phyloP scores from a whole-genome alignment of 2,797 vertebrate species.

The Rallus crepitans region DNA sequence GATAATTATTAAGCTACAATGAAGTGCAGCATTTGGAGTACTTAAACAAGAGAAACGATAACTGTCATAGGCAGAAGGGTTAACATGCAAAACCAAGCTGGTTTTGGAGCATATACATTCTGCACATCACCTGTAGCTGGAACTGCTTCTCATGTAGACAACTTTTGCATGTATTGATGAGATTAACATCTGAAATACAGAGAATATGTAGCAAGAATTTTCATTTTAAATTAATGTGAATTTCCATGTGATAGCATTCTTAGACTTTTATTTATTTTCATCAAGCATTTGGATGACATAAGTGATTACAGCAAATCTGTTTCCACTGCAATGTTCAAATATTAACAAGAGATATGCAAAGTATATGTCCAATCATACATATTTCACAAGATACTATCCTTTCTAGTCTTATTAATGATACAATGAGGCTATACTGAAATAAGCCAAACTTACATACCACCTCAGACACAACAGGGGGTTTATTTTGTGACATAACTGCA shows the following conservation, averaged over 20 bases:
- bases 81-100: neutral
- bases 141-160: neutral
- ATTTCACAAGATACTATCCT: neutral
- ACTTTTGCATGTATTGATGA: neutral
- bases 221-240: neutral
- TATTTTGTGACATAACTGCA: neutral
- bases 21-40: neutral
- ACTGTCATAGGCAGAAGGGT: neutral
- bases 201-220: neutral
- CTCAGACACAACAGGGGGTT: accelerated
- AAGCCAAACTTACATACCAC: neutral
- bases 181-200: neutral
- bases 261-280: neutral
- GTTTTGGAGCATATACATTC: neutral
- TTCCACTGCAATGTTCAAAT: neutral
- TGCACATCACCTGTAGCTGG: neutral
- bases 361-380: neutral
- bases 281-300: neutral
- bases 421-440: neutral
- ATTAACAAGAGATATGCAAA: neutral
- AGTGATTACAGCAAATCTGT: neutral
- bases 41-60: neutral
- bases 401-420: neutral
- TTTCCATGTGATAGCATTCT: neutral
- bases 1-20: neutral